Base-by-base conservation (phyloP, 2,888 invertebrate genomes). In the Amphipoea oculea region DNA sequence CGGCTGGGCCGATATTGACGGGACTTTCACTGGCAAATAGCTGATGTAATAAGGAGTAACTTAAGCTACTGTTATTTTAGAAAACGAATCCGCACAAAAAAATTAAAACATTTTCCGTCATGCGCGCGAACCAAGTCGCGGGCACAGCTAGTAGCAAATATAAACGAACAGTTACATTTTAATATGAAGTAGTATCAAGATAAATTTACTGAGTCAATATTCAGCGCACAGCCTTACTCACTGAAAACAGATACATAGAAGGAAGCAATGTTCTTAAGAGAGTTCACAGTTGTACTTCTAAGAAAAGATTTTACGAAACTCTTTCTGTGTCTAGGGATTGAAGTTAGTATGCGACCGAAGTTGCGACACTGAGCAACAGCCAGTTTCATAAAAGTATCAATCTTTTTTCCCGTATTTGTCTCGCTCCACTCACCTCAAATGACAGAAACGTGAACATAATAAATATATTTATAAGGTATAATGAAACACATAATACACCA, bases 401-500 rank as follows among this genome's bases (percentile, higher is more conserved):
- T 69, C 60, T 67, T 70, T 71, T 60, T 70, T 57, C 7, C 23
- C 57, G n/a, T 23, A 74, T 70, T 72, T 73, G 63, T 87, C 42
- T 65, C 48, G 23, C 62, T 72, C 40, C 45, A 78, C 76, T 42
- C 57, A 71, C 65, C 60, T 79, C 11, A 66, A 76, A 73, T 62
- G 73, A 80, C 73, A 72, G 79, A 83, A 79, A 83, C 79, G 70
- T 82, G 82, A 74, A 75, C 66, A 75, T 79, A 76, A 81, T 78
- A 82, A 70, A 73, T 84, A 74, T 67, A 85, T 79, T 75, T 79
- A 80, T 81, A 71, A 76, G 69, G 67, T 78, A 84, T 69, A 82
- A 72, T 87, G 75, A 74, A 76, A 77, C 57, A 73, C 76, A 87
- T 85, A 89, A 85, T 85, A 86, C 83, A 65, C 83, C 81, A 89